These are phyloP conservation scores for Pheosia gnoma DNA, from an alignment of 2,888 invertebrate species.

Conservation along the genomic window DNA sequence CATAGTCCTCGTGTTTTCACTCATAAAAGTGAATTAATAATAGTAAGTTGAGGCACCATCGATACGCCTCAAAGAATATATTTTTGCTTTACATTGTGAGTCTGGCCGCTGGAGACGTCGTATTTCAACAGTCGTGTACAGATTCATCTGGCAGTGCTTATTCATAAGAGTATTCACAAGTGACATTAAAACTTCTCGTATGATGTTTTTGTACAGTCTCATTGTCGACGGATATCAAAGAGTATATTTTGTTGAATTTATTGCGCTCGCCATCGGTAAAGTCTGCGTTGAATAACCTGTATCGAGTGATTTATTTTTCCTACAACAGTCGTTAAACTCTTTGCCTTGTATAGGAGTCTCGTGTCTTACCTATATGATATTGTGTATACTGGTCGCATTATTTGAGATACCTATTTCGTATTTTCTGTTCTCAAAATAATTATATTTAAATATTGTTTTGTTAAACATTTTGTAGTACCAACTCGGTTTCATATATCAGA, in stretches of 20 bases:
- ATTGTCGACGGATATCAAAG: slow-evolving; percentile 72
- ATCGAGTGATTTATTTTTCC: slow-evolving; percentile 58
- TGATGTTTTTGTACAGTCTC: slow-evolving; percentile 68
- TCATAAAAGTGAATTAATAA: slow-evolving; percentile 46
- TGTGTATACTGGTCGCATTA: slow-evolving; percentile 41
- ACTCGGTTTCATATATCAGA: slow-evolving; percentile 56
- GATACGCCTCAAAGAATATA: slow-evolving; percentile 69
- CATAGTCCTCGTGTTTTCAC: background rate
- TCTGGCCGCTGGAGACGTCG: slow-evolving; percentile 64
- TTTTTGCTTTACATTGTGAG: slow-evolving; percentile 63
- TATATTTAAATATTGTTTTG: background rate
- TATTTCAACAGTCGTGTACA: slow-evolving; percentile 78
- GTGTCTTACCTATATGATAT: slow-evolving; percentile 46
- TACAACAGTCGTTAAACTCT: slow-evolving; percentile 44
- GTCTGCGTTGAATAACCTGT: slow-evolving; percentile 54
- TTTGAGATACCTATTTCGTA: slow-evolving; percentile 22
- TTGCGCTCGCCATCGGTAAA: slow-evolving; percentile 56
- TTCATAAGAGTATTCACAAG: slow-evolving; percentile 72
- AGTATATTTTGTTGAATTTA: slow-evolving; percentile 67
- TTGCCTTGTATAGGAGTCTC: slow-evolving; percentile 31
- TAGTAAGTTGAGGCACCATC: slow-evolving; percentile 60
- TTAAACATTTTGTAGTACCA: background rate
- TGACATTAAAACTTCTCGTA: slow-evolving; percentile 74
- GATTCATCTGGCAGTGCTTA: slow-evolving; percentile 75
- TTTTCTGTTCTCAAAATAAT: slow-evolving; percentile 31